Percentiles rank a stretch among this genome's conserved stretches.
These are phyloP conservation scores for Empidonax traillii DNA, from an alignment of 2,113 vertebrate species.

Conservation along the genomic window DNA sequence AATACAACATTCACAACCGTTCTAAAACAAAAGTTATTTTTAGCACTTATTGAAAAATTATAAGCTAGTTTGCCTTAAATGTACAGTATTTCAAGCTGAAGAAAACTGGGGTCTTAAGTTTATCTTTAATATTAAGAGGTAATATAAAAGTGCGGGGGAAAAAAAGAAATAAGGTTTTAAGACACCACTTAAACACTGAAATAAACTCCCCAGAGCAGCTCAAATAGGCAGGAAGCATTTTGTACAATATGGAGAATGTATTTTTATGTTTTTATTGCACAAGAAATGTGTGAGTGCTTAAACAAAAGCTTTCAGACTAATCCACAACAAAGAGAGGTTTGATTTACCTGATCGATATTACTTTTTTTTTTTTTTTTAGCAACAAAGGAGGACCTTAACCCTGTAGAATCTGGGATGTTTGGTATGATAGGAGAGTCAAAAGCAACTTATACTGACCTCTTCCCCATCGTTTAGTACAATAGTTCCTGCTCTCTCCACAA, in stretches of 20 bases:
- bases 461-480: slow-evolving; percentile 96
- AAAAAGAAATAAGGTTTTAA: neutral
- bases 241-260: neutral
- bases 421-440: neutral
- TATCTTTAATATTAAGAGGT: neutral
- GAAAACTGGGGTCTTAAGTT: neutral
- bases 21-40: neutral
- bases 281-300: neutral
- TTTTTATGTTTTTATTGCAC: neutral
- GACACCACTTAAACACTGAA: neutral
- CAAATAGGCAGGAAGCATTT: neutral
- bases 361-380: neutral
- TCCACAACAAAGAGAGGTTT: neutral
- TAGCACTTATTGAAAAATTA: neutral
- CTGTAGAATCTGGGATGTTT: neutral
- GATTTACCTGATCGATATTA: neutral
- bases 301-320: neutral
- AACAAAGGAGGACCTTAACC: neutral
- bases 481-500: slow-evolving; percentile 95
- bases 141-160: neutral
- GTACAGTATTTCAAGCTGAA: neutral
- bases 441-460: slow-evolving; percentile 82
- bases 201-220: neutral
- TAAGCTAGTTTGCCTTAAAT: neutral
- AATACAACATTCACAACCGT: neutral